These are phyloP conservation scores for Leptobrachium leishanense DNA, from an alignment of 2,113 vertebrate species.

Conservation along the genomic window DNA sequence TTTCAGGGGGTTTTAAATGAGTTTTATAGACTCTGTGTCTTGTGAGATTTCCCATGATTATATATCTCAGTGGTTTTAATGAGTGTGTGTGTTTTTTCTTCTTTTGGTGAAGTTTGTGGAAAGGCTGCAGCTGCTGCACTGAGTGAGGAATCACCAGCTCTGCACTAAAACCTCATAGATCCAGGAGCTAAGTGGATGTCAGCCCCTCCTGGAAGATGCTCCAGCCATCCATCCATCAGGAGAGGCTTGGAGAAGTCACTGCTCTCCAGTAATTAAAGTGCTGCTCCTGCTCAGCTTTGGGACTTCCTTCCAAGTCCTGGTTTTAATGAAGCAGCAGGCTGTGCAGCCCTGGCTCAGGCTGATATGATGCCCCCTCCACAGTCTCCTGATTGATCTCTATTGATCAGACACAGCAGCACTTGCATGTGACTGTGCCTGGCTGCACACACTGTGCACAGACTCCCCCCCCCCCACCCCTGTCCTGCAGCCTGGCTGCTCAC, in stretches of 20 bases:
- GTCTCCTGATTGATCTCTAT: conserved; percentile 36
- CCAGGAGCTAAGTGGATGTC: conserved; percentile 18
- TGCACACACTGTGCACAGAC: background rate
- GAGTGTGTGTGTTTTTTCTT: too few species aligned
- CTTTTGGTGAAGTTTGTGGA: too few species aligned
- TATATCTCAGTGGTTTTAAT: too few species aligned
- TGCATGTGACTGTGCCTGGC: background rate
- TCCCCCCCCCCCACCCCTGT: background rate
- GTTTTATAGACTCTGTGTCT: too few species aligned
- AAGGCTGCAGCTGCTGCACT: too few species aligned
- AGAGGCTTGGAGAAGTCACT: conserved; percentile 38
- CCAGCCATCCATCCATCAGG: conserved; percentile 21
- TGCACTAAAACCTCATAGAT: background rate
- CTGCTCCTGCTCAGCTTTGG: conserved; percentile 26
- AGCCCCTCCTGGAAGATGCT: conserved; percentile 32
- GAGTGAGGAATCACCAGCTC: background rate
- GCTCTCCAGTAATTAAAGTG: conserved; percentile 49
- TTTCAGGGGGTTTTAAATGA: too few species aligned
- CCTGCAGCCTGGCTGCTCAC: background rate
- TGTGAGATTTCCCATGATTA: too few species aligned
- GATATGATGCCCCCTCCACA: conserved; percentile 19
- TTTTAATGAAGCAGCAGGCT: conserved; percentile 28
- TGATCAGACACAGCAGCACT: conserved; percentile 17
- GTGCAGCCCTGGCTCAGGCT: conserved; percentile 34
- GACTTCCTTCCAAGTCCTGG: conserved; percentile 21